Evolutionary conservation across 30 jellyfish, hydroid and myxozoan genomes (phyloP).

Genomic region (Clytia hemisphaerica): DNA sequence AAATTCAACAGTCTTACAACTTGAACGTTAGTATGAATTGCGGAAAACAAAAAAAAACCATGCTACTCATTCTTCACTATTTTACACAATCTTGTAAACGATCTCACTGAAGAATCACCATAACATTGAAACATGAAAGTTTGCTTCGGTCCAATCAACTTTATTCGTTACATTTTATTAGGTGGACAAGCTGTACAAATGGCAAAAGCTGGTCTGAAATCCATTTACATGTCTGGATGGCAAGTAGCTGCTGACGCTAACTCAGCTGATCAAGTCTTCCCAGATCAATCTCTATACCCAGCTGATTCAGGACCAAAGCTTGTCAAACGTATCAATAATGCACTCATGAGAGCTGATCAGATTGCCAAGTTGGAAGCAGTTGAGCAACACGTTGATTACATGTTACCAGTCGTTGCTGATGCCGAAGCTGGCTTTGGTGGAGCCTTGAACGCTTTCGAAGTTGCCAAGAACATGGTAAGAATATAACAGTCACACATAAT

Average conservation of each 20-base stretch:
- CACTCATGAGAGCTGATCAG: constrained; percentile 92
- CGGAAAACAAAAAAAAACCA: no score
- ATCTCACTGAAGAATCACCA: no score
- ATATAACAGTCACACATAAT: not conserved
- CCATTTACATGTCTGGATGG: constrained; percentile 95
- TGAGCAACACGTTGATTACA: constrained; percentile 35
- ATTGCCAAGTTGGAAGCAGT: constrained; percentile 69
- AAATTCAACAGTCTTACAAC: no score
- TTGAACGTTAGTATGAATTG: no score
- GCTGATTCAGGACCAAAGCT: constrained; percentile 81
- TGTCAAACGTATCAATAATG: constrained; percentile 81
- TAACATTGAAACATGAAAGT: no score
- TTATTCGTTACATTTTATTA: no score
- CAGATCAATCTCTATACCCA: constrained; percentile 87
- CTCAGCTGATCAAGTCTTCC: constrained; percentile 68
- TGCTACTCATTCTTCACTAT: no score
- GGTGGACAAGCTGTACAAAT: constrained; percentile 97
- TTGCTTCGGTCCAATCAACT: no score
- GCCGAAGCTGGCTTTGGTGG: constrained; percentile 99
- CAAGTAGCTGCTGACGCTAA: constrained; percentile 94
- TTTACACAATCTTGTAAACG: no score
- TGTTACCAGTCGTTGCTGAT: constrained; percentile 90
- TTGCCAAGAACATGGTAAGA: constrained; percentile 77
- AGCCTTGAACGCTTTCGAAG: constrained; percentile 84
- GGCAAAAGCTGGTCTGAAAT: constrained; percentile 91